These are phyloP conservation scores for Prietella phreatophila DNA, from an alignment of 2,113 vertebrate genomes.

Conservation along the genomic window DNA sequence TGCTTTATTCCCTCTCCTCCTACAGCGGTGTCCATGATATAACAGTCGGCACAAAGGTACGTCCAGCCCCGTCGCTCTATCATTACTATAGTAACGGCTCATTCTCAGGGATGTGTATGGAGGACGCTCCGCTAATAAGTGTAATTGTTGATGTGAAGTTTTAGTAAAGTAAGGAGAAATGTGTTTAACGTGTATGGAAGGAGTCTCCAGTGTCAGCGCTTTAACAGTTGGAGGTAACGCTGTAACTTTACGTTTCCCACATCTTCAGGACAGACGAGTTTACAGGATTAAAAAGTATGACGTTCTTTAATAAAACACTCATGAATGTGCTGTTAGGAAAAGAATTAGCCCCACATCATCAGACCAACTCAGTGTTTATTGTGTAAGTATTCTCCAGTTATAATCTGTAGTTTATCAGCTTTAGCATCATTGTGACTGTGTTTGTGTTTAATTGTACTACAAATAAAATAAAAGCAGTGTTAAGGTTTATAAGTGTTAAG, in stretches of 20 bases:
- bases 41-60: constrained; percentile 99
- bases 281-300: too few relatives aligned
- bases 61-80: constrained; percentile 43
- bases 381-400: neutral
- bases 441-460: neutral
- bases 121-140: too few relatives aligned
- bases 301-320: too few relatives aligned
- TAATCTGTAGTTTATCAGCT: neutral
- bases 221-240: neutral
- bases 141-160: too few relatives aligned
- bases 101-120: too few relatives aligned
- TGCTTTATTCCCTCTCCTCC: constrained; percentile 57
- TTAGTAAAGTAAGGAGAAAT: neutral
- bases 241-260: too few relatives aligned
- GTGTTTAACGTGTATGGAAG: neutral
- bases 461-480: neutral
- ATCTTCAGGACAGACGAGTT: too few relatives aligned
- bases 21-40: constrained; percentile 96
- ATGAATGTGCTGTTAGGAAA: too few relatives aligned
- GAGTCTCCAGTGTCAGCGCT: neutral
- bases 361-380: neutral
- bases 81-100: neutral
- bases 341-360: too few relatives aligned
- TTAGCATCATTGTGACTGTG: neutral
- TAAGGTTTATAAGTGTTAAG: neutral